phyloP scores from a whole-genome alignment of 2,888 invertebrate genomes.

The Eulithis testata region DNA sequence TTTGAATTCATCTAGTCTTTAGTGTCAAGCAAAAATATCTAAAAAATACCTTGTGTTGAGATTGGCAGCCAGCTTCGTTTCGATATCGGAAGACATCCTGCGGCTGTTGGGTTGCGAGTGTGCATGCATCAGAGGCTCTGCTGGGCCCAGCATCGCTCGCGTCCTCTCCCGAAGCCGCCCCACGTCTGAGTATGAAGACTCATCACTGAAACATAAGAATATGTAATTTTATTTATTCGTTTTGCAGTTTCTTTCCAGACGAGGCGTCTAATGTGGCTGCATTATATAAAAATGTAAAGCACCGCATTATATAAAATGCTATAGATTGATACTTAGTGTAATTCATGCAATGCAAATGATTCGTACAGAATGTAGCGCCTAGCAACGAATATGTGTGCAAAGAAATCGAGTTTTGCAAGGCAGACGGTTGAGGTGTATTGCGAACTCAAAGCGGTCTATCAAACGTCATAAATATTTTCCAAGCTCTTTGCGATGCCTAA shows the following conservation, averaged over 20 bases:
- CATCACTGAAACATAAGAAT: slow-evolving; percentile 58
- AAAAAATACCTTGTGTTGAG: slow-evolving; percentile 69
- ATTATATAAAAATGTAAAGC: no score
- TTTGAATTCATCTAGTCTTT: no score
- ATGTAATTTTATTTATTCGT: no score
- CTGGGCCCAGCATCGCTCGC: slow-evolving; percentile 66
- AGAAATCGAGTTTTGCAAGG: slow-evolving; percentile 19
- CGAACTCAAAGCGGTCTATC: slow-evolving; percentile 75
- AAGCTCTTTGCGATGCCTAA: slow-evolving; percentile 65
- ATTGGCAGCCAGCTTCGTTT: slow-evolving; percentile 73
- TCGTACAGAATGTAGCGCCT: not conserved
- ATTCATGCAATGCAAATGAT: no score
- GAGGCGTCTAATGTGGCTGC: no score
- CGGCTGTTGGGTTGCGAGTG: slow-evolving; percentile 75
- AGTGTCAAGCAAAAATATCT: no score
- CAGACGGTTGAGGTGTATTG: slow-evolving; percentile 44
- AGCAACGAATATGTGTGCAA: not conserved
- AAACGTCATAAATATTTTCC: slow-evolving; percentile 79
- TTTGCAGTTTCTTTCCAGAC: no score
- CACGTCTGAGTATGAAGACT: slow-evolving; percentile 77
- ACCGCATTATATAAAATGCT: no score
- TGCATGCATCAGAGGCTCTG: slow-evolving; percentile 61
- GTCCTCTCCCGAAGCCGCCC: slow-evolving; percentile 72
- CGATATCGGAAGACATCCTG: slow-evolving; percentile 73
- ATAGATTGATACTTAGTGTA: no score